Base-by-base conservation (phyloP, 2,113 vertebrate genomes). In the Rhinoptilus africanus region DNA sequence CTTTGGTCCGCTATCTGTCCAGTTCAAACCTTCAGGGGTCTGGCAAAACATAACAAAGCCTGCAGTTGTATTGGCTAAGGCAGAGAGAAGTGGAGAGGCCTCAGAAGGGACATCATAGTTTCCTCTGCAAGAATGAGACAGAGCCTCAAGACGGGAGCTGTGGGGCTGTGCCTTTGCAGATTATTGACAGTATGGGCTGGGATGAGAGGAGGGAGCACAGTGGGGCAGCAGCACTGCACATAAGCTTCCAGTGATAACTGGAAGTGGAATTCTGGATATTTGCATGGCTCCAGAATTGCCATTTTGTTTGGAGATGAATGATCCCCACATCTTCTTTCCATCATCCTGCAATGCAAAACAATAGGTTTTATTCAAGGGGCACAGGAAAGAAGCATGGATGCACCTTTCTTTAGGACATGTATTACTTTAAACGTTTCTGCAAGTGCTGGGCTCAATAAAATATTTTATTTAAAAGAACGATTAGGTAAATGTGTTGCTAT, bases 171-270 rank as follows among this genome's bases (percentile, higher is more conserved):
- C 20, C 14, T 71, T 66, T 93, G 34, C 30, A 64, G 22, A 17
- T 56, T n/a, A 22, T 51, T 89, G 54, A 41, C 10, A 47, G 21
- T 0, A 0, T 47, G 30, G 41, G 15, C 28, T 72, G 2, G 0
- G 17, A 6, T 69, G 13, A 47, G 71, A 51, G 39, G 7, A 88
- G 3, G 39, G 7, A 88, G 3, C 24, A 6, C 34, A 41, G 48
- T 23, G 14, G 8, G 8, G 14, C 27, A 56, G 6, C 43, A 76
- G 45, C 77, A 50, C 15, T 26, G 30, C 2, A 0, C 4, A 1
- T 78, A 54, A 63, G 32, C 19, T 82, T 75, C 27, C 50, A 47
- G 34, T 90, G 43, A 14, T 54, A 89, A 41, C 45, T 85, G 78
- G 13, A 48, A 47, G 19, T n/a, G 37, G 37, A 56, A 95, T 12